These are phyloP conservation scores for Lordiphosa fenestrarum DNA, from an alignment of 2,888 invertebrate genomes.

Conservation along the genomic window DNA sequence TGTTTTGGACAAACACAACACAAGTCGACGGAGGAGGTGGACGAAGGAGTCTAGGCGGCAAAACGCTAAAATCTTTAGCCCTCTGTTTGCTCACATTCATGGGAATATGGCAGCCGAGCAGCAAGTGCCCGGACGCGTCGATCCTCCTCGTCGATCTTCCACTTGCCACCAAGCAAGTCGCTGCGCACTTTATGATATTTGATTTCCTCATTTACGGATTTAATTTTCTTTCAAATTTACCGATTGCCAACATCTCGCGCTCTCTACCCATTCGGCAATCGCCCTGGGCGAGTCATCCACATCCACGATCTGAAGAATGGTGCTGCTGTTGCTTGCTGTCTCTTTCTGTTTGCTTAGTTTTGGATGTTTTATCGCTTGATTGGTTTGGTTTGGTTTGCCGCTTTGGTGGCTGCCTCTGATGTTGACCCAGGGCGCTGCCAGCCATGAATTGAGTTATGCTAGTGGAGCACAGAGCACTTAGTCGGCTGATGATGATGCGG, in stretches of 20 bases:
- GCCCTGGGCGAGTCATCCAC: slow-evolving; percentile 38
- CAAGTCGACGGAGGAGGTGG: slow-evolving; percentile 14
- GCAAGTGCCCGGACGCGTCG: slow-evolving; percentile 41
- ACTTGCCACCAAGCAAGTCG: slow-evolving; percentile 54
- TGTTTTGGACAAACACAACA: slow-evolving; percentile 66
- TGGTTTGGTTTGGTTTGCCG: slow-evolving; percentile 51
- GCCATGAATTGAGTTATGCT: slow-evolving; percentile 51
- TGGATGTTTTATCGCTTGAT: slow-evolving; percentile 70
- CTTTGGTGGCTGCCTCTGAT: slow-evolving; percentile 29
- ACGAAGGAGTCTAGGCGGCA: slow-evolving; percentile 46
- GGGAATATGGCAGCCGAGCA: slow-evolving; percentile 54
- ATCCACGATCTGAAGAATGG: slow-evolving; percentile 27
- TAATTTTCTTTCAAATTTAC: slow-evolving; percentile 78
- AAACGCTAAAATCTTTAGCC: slow-evolving; percentile 54
- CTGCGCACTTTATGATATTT: slow-evolving; percentile 78
- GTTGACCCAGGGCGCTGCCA: slow-evolving; percentile 54
- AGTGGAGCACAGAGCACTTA: slow-evolving; percentile 45
- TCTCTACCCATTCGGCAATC: slow-evolving; percentile 9
- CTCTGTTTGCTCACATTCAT: slow-evolving; percentile 71
- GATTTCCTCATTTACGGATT: slow-evolving; percentile 79
- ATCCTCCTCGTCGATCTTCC: slow-evolving; percentile 32
- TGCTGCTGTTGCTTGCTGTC: slow-evolving; percentile 24
- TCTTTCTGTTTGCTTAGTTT: slow-evolving; percentile 61
- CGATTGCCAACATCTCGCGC: slow-evolving; percentile 54
- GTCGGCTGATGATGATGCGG: background rate